phyloP scores from a whole-genome alignment of 2,797 vertebrate species.

The Spheniscus humboldti region DNA sequence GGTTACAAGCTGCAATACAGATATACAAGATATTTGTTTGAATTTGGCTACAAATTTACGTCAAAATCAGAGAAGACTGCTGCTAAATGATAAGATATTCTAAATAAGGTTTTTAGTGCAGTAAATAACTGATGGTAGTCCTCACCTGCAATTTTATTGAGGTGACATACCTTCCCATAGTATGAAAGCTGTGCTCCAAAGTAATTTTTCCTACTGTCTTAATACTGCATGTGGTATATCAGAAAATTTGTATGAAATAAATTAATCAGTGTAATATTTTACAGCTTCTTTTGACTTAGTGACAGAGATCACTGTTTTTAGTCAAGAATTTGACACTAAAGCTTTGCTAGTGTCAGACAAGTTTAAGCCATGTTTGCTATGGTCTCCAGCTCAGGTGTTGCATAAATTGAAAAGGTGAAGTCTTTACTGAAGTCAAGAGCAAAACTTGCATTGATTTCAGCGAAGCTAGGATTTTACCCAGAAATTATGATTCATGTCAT shows the following conservation, averaged over 20 bases:
- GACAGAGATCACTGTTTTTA: neutral
- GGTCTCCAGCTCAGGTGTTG: neutral
- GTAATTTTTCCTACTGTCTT: neutral
- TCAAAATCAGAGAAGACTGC: neutral
- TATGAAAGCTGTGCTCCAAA: neutral
- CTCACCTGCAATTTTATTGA: neutral
- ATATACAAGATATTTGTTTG: neutral
- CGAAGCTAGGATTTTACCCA: neutral
- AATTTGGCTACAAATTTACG: neutral
- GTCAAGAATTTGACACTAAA: neutral
- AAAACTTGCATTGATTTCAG: neutral
- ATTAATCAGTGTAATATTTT: neutral
- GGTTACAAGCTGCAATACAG: too few relatives aligned
- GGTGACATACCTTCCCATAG: neutral
- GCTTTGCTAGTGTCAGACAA: neutral
- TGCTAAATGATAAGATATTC: neutral
- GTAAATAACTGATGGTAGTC: neutral
- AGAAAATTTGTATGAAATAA: neutral
- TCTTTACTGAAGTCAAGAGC: neutral
- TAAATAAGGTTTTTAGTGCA: neutral
- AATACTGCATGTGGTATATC: neutral
- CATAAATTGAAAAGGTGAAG: neutral
- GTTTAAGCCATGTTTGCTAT: neutral
- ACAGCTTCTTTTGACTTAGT: neutral
- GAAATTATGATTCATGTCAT: neutral